Evolutionary conservation across 2,888 invertebrate species (phyloP).

Genomic region (Mantis religiosa): DNA sequence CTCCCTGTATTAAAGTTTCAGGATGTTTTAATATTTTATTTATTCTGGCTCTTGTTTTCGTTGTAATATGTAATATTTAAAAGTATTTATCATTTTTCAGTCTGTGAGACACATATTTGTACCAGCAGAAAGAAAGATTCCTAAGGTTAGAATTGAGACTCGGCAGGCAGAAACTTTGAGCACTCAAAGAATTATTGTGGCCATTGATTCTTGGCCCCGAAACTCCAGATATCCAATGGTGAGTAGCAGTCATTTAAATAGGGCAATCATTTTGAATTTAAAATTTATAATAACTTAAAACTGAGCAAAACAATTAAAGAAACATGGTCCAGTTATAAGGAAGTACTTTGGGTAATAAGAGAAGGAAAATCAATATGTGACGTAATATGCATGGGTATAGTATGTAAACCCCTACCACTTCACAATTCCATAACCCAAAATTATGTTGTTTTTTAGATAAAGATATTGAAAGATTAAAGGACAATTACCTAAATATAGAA

Average conservation of each 20-base stretch:
- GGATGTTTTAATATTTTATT: neutral
- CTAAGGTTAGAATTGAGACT: constrained; percentile 93
- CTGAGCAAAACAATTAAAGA: no score
- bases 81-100: constrained; percentile 36
- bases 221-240: constrained; percentile 85
- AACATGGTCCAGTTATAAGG: no score
- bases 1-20: no score
- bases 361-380: no score
- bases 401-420: no score
- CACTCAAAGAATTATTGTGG: constrained; percentile 87
- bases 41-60: neutral
- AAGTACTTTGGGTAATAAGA: no score
- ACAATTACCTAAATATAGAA: no score
- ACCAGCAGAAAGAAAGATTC: constrained; percentile 90
- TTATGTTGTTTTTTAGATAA: no score
- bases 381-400: no score
- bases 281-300: no score
- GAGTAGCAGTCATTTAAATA: constrained; percentile 35
- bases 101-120: constrained; percentile 77
- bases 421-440: no score
- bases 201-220: constrained; percentile 94
- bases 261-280: neutral
- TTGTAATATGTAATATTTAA: neutral
- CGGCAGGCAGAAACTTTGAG: constrained; percentile 77
- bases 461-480: no score